Evolutionary conservation across 1,140 invertebrate species (phyloP).

Genomic region (Sinella curviseta): DNA sequence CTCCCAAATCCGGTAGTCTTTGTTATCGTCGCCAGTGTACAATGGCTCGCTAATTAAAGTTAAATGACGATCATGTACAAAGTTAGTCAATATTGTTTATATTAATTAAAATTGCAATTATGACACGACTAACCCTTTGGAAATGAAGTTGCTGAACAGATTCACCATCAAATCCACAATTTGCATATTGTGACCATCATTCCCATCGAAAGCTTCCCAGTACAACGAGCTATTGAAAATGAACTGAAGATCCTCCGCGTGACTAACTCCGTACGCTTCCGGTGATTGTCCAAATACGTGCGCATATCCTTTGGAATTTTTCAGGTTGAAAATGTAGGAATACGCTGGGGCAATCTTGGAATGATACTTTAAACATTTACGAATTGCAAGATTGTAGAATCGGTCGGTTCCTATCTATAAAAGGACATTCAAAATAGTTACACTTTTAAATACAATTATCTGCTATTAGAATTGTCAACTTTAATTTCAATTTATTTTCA

Average conservation of each 20-base stretch:
- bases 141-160: slow-evolving; percentile 40
- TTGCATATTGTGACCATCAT: slow-evolving; percentile 4
- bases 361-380: slow-evolving; percentile 22
- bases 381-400: slow-evolving; percentile 22
- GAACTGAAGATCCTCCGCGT: slow-evolving; percentile 7
- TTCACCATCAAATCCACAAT: slow-evolving; percentile 38
- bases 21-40: slow-evolving; percentile 37
- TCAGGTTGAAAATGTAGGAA: slow-evolving; percentile 32
- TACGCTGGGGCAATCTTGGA: slow-evolving; percentile 25
- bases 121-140: slow-evolving; percentile 37
- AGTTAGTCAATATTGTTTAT: neutral
- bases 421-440: neutral
- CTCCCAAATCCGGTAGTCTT: slow-evolving; percentile 41
- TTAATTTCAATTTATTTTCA: no score
- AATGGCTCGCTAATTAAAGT: slow-evolving; percentile 37
- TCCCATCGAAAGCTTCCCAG: slow-evolving; percentile 6
- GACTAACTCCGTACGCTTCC: neutral
- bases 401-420: slow-evolving; percentile 31
- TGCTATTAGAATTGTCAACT: neutral
- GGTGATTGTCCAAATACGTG: neutral
- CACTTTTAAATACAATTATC: neutral
- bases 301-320: slow-evolving; percentile 13
- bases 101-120: neutral
- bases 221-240: slow-evolving; percentile 36
- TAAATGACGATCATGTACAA: neutral